These are phyloP conservation scores for Megaceryle maxima DNA, from an alignment of 2,113 vertebrate genomes.

Conservation along the genomic window DNA sequence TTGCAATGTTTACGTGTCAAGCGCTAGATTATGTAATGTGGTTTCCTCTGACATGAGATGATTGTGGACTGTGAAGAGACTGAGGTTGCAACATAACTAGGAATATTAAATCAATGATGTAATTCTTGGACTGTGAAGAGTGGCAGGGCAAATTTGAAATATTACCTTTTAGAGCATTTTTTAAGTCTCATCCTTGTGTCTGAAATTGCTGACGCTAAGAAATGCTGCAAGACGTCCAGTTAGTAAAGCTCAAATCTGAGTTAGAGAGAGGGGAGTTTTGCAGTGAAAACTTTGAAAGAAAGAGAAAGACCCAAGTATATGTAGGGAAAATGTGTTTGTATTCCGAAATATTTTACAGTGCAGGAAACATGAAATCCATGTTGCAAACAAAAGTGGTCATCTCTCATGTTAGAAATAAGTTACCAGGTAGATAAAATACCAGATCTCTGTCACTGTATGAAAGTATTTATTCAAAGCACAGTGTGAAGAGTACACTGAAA, in stretches of 20 bases:
- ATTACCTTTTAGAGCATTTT: neutral
- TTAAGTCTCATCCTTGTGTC: neutral
- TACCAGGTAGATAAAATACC: neutral
- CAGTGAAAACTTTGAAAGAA: neutral
- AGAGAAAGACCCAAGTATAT: neutral
- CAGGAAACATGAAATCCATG: accelerated
- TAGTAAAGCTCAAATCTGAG: neutral
- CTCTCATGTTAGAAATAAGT: neutral
- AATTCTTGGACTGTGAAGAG: neutral
- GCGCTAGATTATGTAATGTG: neutral
- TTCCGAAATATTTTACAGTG: neutral
- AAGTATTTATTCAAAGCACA: neutral
- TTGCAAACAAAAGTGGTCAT: neutral
- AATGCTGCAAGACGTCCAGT: neutral
- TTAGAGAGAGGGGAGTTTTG: neutral
- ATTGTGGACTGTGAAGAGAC: neutral
- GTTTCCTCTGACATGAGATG: constrained; percentile 6
- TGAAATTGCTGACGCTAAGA: neutral
- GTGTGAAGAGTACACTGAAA: neutral
- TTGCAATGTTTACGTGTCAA: neutral
- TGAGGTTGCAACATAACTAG: neutral
- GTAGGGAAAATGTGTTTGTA: neutral
- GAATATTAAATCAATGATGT: neutral
- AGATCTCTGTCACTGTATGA: neutral
- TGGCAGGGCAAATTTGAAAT: neutral